Conservation (phyloP, 1,140 invertebrate genomes). For the Zaprionus inermis region DNA sequence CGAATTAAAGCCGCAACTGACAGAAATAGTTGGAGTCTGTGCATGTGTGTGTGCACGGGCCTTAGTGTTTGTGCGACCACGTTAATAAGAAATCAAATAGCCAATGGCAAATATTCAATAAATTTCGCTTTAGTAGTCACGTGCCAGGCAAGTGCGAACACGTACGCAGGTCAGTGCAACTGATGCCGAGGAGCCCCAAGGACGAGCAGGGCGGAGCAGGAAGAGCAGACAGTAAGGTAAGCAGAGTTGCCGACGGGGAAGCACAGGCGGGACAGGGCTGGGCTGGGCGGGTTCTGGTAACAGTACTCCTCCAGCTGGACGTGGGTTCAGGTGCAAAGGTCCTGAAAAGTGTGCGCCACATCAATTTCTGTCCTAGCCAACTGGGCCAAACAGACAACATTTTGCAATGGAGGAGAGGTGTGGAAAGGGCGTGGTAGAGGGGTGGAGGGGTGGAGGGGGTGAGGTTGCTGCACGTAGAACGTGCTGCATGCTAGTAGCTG, state of each 20-base stretch:
- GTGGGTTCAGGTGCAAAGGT: conserved; percentile 73
- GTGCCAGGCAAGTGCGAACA: conserved; percentile 76
- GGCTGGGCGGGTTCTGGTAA: background rate
- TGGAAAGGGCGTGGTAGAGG: background rate
- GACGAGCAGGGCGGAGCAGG: background rate
- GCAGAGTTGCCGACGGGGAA: conserved; percentile 5
- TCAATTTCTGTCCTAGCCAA: conserved; percentile 74
- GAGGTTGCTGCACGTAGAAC: conserved; percentile 31
- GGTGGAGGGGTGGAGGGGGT: background rate
- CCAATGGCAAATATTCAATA: conserved; percentile 82
- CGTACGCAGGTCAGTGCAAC: conserved; percentile 70
- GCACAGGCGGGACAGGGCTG: background rate
- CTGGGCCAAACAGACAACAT: conserved; percentile 71
- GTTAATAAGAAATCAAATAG: conserved; percentile 82
- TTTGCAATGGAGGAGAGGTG: conserved; percentile 5
- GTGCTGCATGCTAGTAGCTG: conserved; percentile 31
- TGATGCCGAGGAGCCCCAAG: conserved; percentile 58
- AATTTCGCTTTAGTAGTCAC: conserved; percentile 75
- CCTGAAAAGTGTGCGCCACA: conserved; percentile 72
- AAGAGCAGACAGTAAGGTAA: background rate
- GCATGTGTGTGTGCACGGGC: conserved; percentile 2
- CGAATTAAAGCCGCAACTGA: conserved; percentile 36
- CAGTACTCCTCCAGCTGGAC: conserved; percentile 19
- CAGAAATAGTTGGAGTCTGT: background rate
- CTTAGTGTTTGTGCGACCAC: conserved; percentile 22